A percentile compares a stretch with the other conserved stretches of the same genome.
phyloP scores from a whole-genome alignment of 1,140 invertebrate species.

The Drosophila lowei region DNA sequence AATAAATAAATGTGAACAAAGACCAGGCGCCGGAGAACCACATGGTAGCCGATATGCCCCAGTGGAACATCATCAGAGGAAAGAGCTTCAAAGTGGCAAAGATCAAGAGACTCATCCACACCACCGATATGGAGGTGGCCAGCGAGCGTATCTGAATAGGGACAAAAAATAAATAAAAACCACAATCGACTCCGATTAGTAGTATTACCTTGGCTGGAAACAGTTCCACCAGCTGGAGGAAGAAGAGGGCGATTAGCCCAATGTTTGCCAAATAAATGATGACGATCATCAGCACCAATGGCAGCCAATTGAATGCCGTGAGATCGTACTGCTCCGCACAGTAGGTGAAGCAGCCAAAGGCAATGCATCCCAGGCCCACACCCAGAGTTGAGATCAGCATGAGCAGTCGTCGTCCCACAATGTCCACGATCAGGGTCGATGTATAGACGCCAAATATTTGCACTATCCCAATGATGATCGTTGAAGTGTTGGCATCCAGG shows the following conservation, averaged over 20 bases:
- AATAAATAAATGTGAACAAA: constrained; percentile 54
- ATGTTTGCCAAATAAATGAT: constrained; percentile 61
- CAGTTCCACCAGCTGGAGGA: constrained; percentile 63
- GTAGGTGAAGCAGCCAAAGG: constrained; percentile 66
- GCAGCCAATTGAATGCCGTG: constrained; percentile 59
- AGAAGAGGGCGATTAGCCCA: constrained; percentile 66
- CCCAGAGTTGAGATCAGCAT: constrained; percentile 70
- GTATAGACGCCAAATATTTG: constrained; percentile 65
- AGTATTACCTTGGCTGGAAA: constrained; percentile 65
- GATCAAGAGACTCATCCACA: constrained; percentile 44
- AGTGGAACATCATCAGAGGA: constrained; percentile 43
- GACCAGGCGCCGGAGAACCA: constrained; percentile 49
- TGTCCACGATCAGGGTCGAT: constrained; percentile 69
- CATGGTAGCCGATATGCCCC: constrained; percentile 53
- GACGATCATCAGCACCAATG: constrained; percentile 55
- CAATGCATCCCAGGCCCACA: constrained; percentile 52
- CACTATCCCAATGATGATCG: constrained; percentile 88
- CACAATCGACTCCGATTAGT: neutral
- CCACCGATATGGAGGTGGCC: constrained; percentile 52
- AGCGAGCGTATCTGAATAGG: constrained; percentile 52
- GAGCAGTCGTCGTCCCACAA: constrained; percentile 66
- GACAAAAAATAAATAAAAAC: too few species aligned
- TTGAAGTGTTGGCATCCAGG: constrained; percentile 85
- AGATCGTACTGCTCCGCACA: constrained; percentile 39
- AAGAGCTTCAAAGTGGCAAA: constrained; percentile 54